Conservation (phyloP, 2,888 invertebrate genomes). For the Plemyria rubiginata region DNA sequence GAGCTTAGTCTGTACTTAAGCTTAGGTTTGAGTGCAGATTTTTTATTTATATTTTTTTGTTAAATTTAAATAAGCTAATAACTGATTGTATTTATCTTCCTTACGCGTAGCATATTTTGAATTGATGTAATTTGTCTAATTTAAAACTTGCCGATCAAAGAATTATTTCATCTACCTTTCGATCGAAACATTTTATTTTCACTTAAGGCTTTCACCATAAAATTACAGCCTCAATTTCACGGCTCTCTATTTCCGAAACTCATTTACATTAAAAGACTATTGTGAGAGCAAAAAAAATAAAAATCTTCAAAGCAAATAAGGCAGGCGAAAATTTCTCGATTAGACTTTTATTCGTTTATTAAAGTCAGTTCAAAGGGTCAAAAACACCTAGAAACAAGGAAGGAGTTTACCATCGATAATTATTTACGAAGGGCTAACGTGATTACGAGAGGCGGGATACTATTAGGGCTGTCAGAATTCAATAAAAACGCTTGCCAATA, state of each 20-base stretch:
- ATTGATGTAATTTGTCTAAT: no score
- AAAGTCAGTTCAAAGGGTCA: slow-evolving; percentile 55
- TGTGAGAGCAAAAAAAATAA: slow-evolving; percentile 6
- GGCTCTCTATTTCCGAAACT: slow-evolving; percentile 5
- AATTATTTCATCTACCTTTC: not conserved
- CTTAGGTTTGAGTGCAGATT: no score
- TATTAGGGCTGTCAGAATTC: slow-evolving; percentile 37
- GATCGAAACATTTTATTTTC: not conserved
- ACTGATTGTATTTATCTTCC: no score
- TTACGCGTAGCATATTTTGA: no score
- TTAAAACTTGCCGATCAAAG: not conserved
- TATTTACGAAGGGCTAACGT: slow-evolving; percentile 53
- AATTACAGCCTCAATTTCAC: slow-evolving; percentile 6
- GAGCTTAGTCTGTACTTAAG: no score
- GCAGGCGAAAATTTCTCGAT: slow-evolving; percentile 39
- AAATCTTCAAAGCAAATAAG: slow-evolving; percentile 33
- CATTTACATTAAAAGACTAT: slow-evolving; percentile 26
- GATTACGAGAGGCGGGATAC: slow-evolving; percentile 48
- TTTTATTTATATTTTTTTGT: no score
- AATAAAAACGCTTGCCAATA: no score
- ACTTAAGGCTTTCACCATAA: not conserved
- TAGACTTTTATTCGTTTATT: slow-evolving; percentile 55
- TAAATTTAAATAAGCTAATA: not conserved
- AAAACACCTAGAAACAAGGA: slow-evolving; percentile 39
- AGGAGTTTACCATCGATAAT: slow-evolving; percentile 62